phyloP scores from a whole-genome alignment of 2,113 vertebrate genomes.

The Hydropotes inermis region DNA sequence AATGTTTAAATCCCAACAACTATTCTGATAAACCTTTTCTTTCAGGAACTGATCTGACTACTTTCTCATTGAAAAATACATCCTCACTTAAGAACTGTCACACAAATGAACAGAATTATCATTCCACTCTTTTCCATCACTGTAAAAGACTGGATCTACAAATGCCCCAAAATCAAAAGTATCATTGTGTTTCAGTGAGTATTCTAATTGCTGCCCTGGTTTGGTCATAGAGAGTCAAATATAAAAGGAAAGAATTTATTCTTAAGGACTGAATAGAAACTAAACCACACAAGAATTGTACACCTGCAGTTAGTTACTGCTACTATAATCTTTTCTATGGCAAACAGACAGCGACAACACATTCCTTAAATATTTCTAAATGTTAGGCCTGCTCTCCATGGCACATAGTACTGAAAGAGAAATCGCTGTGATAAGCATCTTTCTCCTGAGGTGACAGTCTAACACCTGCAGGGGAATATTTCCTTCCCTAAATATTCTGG shows the following conservation, averaged over 20 bases:
- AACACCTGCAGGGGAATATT: neutral
- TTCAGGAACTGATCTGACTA: neutral
- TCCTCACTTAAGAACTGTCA: neutral
- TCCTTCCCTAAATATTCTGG: neutral
- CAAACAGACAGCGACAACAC: neutral
- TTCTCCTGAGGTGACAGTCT: neutral
- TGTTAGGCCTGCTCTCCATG: neutral
- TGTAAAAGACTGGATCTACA: neutral
- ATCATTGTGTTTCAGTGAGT: neutral
- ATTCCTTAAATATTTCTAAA: neutral
- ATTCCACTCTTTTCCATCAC: neutral
- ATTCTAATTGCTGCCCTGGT: neutral
- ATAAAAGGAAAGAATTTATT: neutral
- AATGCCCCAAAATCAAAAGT: neutral
- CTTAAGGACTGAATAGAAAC: neutral
- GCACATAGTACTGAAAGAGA: neutral
- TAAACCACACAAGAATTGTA: neutral
- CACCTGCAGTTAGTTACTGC: neutral
- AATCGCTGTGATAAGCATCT: neutral
- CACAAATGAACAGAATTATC: neutral
- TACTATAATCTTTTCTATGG: neutral
- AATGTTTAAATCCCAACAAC: neutral
- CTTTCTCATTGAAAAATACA: neutral
- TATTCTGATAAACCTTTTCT: neutral
- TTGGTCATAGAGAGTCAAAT: neutral